Conservation (phyloP, 2,113 vertebrate genomes). For the Neoarius graeffei region DNA sequence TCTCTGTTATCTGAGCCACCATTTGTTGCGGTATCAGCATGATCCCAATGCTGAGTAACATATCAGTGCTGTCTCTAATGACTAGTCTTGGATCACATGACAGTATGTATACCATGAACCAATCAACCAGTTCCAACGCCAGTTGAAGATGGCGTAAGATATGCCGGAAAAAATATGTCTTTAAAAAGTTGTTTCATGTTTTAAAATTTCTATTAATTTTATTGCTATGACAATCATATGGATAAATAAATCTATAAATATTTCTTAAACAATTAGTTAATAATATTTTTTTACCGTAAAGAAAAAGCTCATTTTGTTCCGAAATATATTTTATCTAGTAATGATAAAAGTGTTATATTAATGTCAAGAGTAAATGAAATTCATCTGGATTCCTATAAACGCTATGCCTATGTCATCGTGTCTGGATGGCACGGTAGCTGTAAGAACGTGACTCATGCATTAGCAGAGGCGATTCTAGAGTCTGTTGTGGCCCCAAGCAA, state of each 20-base stretch:
- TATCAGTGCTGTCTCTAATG: not conserved
- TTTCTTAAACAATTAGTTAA: not conserved
- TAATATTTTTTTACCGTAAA: too few species aligned
- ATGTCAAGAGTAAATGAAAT: not conserved
- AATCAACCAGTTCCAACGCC: too few species aligned
- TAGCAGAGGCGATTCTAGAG: not conserved
- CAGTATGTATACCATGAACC: too few species aligned
- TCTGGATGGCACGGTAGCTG: conserved; percentile 17
- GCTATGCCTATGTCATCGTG: not conserved
- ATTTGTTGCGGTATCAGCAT: not conserved
- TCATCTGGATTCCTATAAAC: not conserved
- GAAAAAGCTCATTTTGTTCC: not conserved
- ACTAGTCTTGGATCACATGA: too few species aligned
- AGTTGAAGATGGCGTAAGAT: too few species aligned
- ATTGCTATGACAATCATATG: too few species aligned
- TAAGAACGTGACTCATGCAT: conserved; percentile 22
- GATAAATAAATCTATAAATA: not conserved
- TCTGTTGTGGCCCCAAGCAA: too few species aligned
- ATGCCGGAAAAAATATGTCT: too few species aligned
- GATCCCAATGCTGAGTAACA: not conserved
- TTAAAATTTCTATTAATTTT: too few species aligned
- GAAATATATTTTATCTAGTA: not conserved
- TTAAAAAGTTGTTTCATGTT: too few species aligned
- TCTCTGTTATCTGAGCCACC: not conserved
- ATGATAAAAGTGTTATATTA: not conserved